Evolutionary conservation across 2,113 vertebrate genomes (phyloP), one percentile per base, ranked within the genome.

Genomic region (Sander vitreus): DNA sequence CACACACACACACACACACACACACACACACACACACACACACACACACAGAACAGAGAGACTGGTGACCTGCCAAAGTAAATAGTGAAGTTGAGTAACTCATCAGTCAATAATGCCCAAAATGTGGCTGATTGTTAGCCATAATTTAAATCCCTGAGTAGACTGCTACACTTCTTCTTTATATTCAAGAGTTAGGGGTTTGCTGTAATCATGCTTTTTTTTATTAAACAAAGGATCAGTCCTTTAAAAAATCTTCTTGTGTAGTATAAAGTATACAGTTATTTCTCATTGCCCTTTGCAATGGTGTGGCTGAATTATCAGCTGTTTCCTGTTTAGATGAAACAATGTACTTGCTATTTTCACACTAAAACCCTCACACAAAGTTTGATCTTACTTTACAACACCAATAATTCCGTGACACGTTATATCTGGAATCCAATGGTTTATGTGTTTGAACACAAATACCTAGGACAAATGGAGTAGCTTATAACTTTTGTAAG

Each of bases 1-100:
- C 59, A 25, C 27, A n/a, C 30, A 55, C 60, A 75, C 47, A 66
- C 12, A 50, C 48, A 50, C 48, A 50, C 48, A 50, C 48, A 65
- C 39, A 65, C 63, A 65, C 39, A 53, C 27, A 53, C 10, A 36
- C 50, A 45, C 54, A 21, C 57, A 66, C 5, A 53, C 27, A 59
- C 39, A 66, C 6, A 36, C 36, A 36, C 7, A 39, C 4, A 30
- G 30, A 30, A 30, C 30, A 33, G 5, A 33, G 30, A 33, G 5
- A 39, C 39, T 10, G 39, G 39, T 39, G 39, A 39, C 39, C 39
- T 39, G 39, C 39, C 39, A 39, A 39, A 39, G 39, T 39, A 39
- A 39, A 39, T 39, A 39, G 39, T 39, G 1, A 39, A 39, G 39
- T 39, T 39, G 9, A 39, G 39, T 10, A 39, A 39, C 39, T 39